Evolutionary conservation across 2,113 vertebrate species (phyloP).

Genomic region (Morone saxatilis): DNA sequence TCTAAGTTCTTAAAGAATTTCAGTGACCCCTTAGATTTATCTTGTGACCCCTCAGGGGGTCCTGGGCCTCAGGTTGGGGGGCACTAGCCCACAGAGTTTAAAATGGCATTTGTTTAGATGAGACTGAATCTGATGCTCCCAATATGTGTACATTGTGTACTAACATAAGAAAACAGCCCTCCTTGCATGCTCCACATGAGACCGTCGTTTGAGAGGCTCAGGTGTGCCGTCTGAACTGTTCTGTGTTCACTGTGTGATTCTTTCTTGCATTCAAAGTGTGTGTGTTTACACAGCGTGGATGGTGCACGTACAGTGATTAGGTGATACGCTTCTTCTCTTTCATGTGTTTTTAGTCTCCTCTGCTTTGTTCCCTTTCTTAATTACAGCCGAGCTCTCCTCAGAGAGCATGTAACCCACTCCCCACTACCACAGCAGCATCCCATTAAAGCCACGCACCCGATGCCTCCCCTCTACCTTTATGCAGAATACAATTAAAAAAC

Average conservation of each 20-base stretch:
- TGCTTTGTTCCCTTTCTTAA: constrained; percentile 86
- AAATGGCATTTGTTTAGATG: not conserved
- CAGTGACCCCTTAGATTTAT: not conserved
- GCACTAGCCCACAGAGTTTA: not conserved
- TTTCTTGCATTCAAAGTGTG: constrained; percentile 27
- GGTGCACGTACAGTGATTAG: constrained; percentile 73
- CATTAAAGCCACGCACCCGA: constrained; percentile 77
- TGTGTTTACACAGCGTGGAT: constrained; percentile 24
- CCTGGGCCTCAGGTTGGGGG: not conserved
- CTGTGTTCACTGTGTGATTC: constrained; percentile 34
- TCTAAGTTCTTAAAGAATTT: too few relatives aligned
- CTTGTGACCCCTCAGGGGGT: not conserved
- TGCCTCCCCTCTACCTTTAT: constrained; percentile 77
- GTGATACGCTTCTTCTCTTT: constrained; percentile 76
- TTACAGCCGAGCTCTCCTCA: constrained; percentile 83
- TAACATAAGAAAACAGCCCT: not conserved
- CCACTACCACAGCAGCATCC: constrained; percentile 78
- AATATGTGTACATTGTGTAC: not conserved
- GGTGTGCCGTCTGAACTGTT: constrained; percentile 41
- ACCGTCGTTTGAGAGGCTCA: constrained; percentile 46
- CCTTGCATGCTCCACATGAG: not conserved
- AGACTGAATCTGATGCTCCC: constrained; percentile 1
- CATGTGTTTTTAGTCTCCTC: constrained; percentile 83
- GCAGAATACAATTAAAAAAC: constrained; percentile 84
- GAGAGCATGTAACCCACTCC: constrained; percentile 77